A percentile compares a stretch with the other conserved stretches of the same genome.
phyloP scores from a whole-genome alignment of 1,140 invertebrate genomes.

The Onthophagus taurus region DNA sequence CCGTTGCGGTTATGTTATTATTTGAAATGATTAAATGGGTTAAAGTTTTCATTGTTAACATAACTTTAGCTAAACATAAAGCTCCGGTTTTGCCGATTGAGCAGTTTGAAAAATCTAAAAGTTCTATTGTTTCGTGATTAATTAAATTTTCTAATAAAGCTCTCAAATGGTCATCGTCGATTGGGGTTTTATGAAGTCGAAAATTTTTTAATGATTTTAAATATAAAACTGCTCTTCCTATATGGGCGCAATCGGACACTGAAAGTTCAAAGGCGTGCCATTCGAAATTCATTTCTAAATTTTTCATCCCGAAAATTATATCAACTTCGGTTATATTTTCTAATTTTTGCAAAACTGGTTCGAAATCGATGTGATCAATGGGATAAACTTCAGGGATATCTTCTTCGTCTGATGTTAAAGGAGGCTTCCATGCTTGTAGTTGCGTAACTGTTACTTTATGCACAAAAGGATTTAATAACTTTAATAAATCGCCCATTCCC shows the following conservation, averaged over 20 bases:
- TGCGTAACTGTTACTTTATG: constrained; percentile 29
- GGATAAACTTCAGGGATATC: constrained; percentile 33
- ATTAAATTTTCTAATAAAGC: constrained; percentile 29
- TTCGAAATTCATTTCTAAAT: constrained; percentile 25
- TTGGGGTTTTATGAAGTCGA: constrained; percentile 25
- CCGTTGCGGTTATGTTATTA: constrained; percentile 30
- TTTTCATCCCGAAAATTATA: constrained; percentile 29
- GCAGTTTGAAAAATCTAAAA: constrained; percentile 34
- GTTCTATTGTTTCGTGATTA: constrained; percentile 25
- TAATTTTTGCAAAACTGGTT: constrained; percentile 26
- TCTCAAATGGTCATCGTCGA: constrained; percentile 29
- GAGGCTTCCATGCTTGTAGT: constrained; percentile 32
- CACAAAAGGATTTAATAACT: constrained; percentile 27
- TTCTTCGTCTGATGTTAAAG: constrained; percentile 26
- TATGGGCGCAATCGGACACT: constrained; percentile 23
- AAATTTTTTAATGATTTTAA: constrained; percentile 27
- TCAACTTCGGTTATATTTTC: constrained; percentile 26
- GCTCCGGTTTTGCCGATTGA: constrained; percentile 32
- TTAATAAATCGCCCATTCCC: constrained; percentile 28
- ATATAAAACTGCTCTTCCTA: constrained; percentile 28
- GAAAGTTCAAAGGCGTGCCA: constrained; percentile 34
- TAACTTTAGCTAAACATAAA: constrained; percentile 30
- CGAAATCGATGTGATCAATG: constrained; percentile 32
- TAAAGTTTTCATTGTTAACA: constrained; percentile 24
- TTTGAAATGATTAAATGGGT: constrained; percentile 29